Evolutionary conservation across 2,797 vertebrate genomes (phyloP).

Genomic region (Tarsius wallacei): DNA sequence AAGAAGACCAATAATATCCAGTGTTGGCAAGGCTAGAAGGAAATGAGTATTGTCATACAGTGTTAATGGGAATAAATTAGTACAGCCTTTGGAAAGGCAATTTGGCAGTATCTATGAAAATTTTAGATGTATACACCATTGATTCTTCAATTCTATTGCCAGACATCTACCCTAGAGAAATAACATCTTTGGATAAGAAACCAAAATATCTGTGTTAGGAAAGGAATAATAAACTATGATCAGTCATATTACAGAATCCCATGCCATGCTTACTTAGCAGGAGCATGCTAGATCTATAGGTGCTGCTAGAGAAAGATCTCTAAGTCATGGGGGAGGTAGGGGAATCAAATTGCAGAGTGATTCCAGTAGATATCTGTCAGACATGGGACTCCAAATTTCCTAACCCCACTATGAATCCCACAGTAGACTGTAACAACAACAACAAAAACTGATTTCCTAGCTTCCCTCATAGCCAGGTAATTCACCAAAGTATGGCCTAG

Average conservation of each 20-base stretch:
- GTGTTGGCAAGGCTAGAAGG: neutral
- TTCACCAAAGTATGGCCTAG: neutral
- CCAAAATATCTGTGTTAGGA: neutral
- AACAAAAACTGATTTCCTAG: neutral
- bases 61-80: neutral
- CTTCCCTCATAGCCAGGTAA: neutral
- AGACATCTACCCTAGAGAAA: neutral
- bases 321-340: neutral
- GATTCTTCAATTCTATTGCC: neutral
- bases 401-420: neutral
- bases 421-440: conserved; percentile 7
- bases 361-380: neutral
- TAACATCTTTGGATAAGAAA: neutral
- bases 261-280: neutral
- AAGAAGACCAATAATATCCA: neutral
- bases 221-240: neutral
- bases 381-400: neutral
- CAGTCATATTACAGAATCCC: neutral
- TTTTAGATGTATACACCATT: neutral
- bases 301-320: neutral
- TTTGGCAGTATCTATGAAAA: neutral
- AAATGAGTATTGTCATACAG: neutral
- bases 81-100: neutral
- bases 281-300: neutral
- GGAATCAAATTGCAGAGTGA: neutral